Evolutionary conservation across 1,140 invertebrate species (phyloP), one percentile per base, ranked within the genome.

Genomic region (Linepithema humile): DNA sequence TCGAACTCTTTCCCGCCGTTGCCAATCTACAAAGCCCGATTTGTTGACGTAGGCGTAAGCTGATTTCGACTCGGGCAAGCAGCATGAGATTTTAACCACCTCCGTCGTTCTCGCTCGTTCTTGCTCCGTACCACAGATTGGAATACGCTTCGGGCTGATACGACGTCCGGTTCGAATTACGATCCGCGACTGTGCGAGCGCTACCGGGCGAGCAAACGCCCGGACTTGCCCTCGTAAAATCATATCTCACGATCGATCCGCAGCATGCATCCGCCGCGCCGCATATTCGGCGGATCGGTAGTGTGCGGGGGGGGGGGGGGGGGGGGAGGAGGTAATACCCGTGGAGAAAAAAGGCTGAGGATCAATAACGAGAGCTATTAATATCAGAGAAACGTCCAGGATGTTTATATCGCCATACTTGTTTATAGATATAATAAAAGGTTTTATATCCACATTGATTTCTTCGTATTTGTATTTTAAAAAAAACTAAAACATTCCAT

Each of bases 41-140:
- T 88, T 86, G 87, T 85, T 78, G 77, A 50, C 69, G 38, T 40
- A 62, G 87, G 48, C 75, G 86, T 88, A 88, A 88, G 86, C 86
- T 88, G 87, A 88, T 88, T 88, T 83, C 55, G 53, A 35, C 55
- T 86, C 60, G 75, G 48, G 35, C 32, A n/a, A n/a, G n/a, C n/a
- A n/a, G n/a, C n/a, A n/a, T n/a, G n/a, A 43, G 40, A 59, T 60
- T 75, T 26, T 38, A 23, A 12, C 35, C 12, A 23, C 48, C 60
- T 9, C 32, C 70, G 53, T 45, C 26, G 38, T 23, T 9, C 29
- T 70, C 45, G 20, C 67, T 50, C 69, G 84, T 85, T n/a, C n/a
- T n/a, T n/a, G 82, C 55, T 72, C 74, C 83, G 50, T n/a, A 64
- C 65, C 65, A 20, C 74, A 74, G 60, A 85, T 85, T 45, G 85